Conservation (phyloP, 2,113 vertebrate species). For the Melanotaenia duboulayi region DNA sequence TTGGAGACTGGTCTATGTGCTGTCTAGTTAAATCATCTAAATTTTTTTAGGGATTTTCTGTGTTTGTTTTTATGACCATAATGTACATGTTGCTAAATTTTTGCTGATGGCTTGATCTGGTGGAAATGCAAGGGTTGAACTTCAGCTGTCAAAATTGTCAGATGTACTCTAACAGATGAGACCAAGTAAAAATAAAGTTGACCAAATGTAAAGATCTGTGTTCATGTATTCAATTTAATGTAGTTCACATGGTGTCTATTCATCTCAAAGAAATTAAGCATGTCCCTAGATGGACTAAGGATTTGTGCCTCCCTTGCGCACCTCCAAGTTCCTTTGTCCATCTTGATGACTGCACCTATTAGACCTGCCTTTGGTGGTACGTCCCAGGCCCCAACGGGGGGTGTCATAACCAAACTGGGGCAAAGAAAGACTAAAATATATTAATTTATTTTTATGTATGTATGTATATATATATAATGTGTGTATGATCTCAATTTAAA, state of each 20-base stretch:
- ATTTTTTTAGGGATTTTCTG: slow-evolving; percentile 32
- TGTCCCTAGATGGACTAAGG: no score
- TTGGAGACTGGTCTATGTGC: slow-evolving; percentile 32
- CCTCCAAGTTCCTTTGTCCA: no score
- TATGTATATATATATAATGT: no score
- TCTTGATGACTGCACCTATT: no score
- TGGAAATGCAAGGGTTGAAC: slow-evolving; percentile 40
- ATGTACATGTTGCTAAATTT: slow-evolving; percentile 53
- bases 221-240: not conserved
- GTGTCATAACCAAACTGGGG: no score
- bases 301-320: no score
- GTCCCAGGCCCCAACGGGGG: no score
- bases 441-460: no score
- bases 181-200: slow-evolving; percentile 80
- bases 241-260: not conserved
- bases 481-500: no score
- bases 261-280: no score
- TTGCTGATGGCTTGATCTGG: slow-evolving; percentile 43
- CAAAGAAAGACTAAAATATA: no score
- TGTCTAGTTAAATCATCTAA: slow-evolving; percentile 29
- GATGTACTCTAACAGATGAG: slow-evolving; percentile 69
- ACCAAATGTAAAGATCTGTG: slow-evolving; percentile 63
- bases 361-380: no score
- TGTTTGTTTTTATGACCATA: slow-evolving; percentile 57
- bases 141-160: slow-evolving; percentile 55